A percentile compares a stretch with the other conserved stretches of the same genome.
Evolutionary conservation across 2,797 vertebrate species (phyloP).

Genomic region (Peromyscus aztecus): DNA sequence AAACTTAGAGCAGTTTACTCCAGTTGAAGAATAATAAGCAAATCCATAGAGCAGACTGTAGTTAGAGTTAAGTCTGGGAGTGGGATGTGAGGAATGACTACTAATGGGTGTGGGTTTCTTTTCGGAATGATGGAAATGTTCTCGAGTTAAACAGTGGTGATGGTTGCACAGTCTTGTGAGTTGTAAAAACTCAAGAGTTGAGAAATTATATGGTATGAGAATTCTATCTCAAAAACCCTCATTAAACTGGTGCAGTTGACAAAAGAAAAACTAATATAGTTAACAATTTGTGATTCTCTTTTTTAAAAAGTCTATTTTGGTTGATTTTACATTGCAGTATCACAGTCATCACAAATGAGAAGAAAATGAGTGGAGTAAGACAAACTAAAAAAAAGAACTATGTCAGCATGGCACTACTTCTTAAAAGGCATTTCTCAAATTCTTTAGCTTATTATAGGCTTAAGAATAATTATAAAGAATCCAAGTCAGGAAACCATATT

Average conservation of each 20-base stretch:
- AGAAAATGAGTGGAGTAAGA: conserved; percentile 29
- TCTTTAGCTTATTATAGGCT: conserved; percentile 48
- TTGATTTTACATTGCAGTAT: conserved; percentile 26
- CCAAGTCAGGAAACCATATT: conserved; percentile 35
- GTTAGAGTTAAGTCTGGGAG: background rate
- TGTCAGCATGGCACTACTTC: background rate
- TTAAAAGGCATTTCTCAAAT: conserved; percentile 48
- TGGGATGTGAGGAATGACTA: background rate
- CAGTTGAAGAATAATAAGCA: background rate
- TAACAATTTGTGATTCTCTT: conserved; percentile 42
- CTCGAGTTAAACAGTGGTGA: background rate
- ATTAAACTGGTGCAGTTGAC: background rate
- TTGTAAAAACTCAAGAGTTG: conserved; percentile 32
- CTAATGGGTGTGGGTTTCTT: background rate
- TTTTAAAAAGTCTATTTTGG: conserved; percentile 48
- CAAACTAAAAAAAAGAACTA: conserved; percentile 26
- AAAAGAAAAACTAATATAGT: conserved; percentile 31
- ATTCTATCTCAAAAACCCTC: background rate
- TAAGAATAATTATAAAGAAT: conserved; percentile 22
- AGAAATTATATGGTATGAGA: background rate
- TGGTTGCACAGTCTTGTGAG: background rate
- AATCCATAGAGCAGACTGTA: background rate
- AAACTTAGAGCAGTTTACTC: background rate
- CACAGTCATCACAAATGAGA: conserved; percentile 49
- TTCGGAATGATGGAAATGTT: background rate